Evolutionary conservation across 1,140 invertebrate genomes (phyloP).

Genomic region (Brachionus koreanus): DNA sequence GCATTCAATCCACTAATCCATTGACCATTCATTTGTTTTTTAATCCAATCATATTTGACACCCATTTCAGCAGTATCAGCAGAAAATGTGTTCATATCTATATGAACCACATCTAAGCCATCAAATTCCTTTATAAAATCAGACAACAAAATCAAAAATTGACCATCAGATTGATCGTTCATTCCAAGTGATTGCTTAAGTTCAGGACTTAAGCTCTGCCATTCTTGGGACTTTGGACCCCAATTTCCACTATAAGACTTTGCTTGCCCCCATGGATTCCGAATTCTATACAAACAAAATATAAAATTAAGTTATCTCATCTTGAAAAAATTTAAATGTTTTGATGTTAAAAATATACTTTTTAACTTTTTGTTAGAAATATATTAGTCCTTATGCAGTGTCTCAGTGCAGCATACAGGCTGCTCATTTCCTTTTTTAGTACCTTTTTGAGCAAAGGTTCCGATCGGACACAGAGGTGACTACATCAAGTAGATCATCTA

Average conservation of each 20-base stretch:
- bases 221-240: constrained; percentile 64
- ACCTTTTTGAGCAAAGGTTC: too few relatives aligned
- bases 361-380: too few relatives aligned
- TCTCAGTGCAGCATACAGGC: too few relatives aligned
- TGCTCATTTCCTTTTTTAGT: too few relatives aligned
- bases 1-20: constrained; percentile 38
- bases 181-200: constrained; percentile 46
- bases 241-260: constrained; percentile 64
- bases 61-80: not conserved
- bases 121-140: constrained; percentile 49
- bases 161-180: constrained; percentile 53
- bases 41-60: not conserved
- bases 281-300: constrained; percentile 8
- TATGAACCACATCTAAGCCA: constrained; percentile 24
- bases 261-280: constrained; percentile 64
- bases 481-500: too few relatives aligned
- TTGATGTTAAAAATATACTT: too few relatives aligned
- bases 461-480: too few relatives aligned
- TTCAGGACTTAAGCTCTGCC: constrained; percentile 62
- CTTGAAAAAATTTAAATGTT: not conserved
- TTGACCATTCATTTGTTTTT: not conserved
- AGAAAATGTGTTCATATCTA: constrained; percentile 23
- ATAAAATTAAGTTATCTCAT: not conserved
- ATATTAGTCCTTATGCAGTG: too few relatives aligned
- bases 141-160: constrained; percentile 62